Percentiles rank a stretch among this genome's conserved stretches.
Conservation (phyloP, 2,797 vertebrate genomes). For the Pipistrellus pipistrellus region DNA sequence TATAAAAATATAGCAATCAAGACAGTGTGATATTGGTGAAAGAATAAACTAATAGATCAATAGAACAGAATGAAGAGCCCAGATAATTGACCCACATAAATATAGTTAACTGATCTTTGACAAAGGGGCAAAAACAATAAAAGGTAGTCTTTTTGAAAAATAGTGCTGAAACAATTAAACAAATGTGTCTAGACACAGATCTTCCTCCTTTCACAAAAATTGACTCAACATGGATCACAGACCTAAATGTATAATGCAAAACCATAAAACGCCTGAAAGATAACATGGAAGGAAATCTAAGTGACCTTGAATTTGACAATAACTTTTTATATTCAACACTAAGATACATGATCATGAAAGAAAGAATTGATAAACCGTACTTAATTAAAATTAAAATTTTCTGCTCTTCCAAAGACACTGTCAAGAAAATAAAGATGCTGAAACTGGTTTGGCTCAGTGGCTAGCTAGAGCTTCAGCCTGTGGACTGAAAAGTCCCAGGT, state of each 20-base stretch:
- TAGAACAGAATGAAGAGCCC: not conserved
- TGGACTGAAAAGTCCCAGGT: too few species aligned
- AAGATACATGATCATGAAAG: not conserved
- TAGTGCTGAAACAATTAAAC: not conserved
- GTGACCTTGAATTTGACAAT: not conserved
- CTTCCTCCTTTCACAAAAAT: not conserved
- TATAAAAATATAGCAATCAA: not conserved
- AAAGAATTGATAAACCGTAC: not conserved
- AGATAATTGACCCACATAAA: not conserved
- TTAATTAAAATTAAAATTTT: not conserved
- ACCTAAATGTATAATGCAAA: not conserved
- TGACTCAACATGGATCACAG: not conserved
- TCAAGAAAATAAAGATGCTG: not conserved
- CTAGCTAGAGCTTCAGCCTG: too few species aligned
- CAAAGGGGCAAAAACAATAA: not conserved
- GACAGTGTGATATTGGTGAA: not conserved
- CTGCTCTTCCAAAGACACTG: not conserved
- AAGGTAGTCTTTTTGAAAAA: not conserved
- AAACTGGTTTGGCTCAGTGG: too few species aligned
- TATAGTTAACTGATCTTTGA: not conserved
- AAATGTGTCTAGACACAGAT: not conserved
- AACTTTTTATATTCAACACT: not conserved
- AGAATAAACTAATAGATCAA: not conserved
- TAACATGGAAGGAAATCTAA: not conserved
- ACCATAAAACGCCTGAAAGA: not conserved